Evolutionary conservation across 2,797 vertebrate genomes (phyloP).

Genomic region (Psittacula echo): DNA sequence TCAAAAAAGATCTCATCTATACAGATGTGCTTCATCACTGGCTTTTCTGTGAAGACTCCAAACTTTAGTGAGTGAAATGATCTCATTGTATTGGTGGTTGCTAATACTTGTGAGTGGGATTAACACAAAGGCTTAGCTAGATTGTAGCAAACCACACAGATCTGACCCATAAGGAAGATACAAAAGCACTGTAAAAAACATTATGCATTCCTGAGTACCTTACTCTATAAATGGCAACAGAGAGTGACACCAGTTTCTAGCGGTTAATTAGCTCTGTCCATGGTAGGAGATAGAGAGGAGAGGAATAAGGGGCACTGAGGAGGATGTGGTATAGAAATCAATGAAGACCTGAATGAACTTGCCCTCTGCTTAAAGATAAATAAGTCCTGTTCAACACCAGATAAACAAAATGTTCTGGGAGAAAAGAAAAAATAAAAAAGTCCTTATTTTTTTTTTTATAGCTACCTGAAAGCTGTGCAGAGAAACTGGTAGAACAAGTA

Average conservation of each 20-base stretch:
- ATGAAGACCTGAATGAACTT: not conserved
- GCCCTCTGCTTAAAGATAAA: not conserved
- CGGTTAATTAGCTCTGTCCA: not conserved
- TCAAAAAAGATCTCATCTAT: constrained; percentile 38
- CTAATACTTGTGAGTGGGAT: not conserved
- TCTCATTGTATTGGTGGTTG: not conserved
- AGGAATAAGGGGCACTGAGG: not conserved
- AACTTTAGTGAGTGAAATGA: not conserved
- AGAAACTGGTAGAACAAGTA: not conserved
- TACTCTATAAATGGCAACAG: not conserved
- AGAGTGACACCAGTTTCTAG: not conserved
- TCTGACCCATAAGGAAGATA: not conserved
- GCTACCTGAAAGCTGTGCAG: not conserved
- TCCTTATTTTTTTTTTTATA: not conserved
- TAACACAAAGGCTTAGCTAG: constrained; percentile 21
- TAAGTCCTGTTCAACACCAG: not conserved
- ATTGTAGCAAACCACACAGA: not conserved
- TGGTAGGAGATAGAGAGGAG: not conserved
- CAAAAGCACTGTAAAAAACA: not conserved
- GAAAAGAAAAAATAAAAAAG: not conserved
- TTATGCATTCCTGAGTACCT: not conserved
- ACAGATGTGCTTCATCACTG: not conserved
- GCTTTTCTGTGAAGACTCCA: not conserved
- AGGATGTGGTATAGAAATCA: not conserved
- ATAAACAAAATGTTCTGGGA: not conserved